Evolutionary conservation across 2,888 invertebrate species (phyloP).

Genomic region (Gibbula magus): DNA sequence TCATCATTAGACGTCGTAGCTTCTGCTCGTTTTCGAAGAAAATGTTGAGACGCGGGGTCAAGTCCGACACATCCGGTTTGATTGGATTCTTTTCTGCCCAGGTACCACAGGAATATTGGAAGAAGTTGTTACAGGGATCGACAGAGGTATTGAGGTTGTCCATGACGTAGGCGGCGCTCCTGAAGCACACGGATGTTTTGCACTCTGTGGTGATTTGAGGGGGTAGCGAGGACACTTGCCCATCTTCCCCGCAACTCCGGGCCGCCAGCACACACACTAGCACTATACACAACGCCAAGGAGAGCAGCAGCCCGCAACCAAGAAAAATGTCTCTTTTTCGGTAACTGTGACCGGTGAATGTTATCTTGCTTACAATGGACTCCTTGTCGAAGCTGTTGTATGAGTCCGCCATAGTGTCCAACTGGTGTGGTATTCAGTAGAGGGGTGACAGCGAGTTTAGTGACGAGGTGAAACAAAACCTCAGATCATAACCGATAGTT

Average conservation of each 20-base stretch:
- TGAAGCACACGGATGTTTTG: conserved; percentile 45
- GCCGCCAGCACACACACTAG: conserved; percentile 53
- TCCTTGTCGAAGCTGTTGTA: conserved; percentile 56
- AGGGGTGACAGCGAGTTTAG: too few relatives aligned
- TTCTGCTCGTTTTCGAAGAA: conserved; percentile 58
- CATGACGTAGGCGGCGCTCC: conserved; percentile 53
- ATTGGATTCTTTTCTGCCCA: conserved; percentile 74
- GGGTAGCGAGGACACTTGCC: conserved; percentile 30
- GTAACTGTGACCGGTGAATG: conserved; percentile 44
- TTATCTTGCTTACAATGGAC: conserved; percentile 51
- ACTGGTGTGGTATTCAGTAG: too few relatives aligned
- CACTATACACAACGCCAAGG: conserved; percentile 51
- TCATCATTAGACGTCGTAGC: conserved; percentile 49
- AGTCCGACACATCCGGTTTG: conserved; percentile 43
- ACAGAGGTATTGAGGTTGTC: conserved; percentile 57
- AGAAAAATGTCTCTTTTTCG: conserved; percentile 57
- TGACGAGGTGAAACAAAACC: too few relatives aligned
- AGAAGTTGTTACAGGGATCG: conserved; percentile 77
- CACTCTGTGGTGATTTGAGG: conserved; percentile 32
- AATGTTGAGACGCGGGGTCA: conserved; percentile 51
- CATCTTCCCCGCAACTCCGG: conserved; percentile 34
- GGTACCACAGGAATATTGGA: conserved; percentile 74
- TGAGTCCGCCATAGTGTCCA: conserved; percentile 50
- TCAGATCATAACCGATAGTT: too few relatives aligned
- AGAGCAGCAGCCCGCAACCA: conserved; percentile 39